These are phyloP conservation scores for Dysdera silvatica DNA, from an alignment of 1,140 invertebrate genomes.

Conservation along the genomic window DNA sequence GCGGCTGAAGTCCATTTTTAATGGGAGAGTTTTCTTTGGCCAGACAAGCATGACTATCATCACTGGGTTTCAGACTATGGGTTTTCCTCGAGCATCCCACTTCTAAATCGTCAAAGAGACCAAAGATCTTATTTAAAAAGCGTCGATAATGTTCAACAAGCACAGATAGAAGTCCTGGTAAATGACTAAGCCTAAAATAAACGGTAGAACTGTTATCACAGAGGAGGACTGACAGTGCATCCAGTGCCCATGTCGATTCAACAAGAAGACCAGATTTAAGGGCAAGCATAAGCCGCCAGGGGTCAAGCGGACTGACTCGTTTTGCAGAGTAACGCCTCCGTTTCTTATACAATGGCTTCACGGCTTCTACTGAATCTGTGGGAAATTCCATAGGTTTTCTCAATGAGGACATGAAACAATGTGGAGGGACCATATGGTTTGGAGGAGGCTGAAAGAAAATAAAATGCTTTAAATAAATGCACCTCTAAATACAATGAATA, in stretches of 20 bases:
- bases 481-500: no score
- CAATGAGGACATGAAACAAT: not conserved
- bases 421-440: not conserved
- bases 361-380: conserved; percentile 86
- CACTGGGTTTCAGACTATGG: no score
- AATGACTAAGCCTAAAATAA: conserved; percentile 82
- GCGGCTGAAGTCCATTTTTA: no score
- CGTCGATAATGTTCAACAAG: conserved; percentile 71
- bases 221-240: conserved; percentile 81
- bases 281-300: conserved; percentile 95
- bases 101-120: conserved; percentile 47
- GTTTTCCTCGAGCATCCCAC: conserved; percentile 31
- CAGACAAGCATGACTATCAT: no score
- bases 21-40: not conserved
- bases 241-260: conserved; percentile 93
- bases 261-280: conserved; percentile 88
- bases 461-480: no score
- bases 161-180: conserved; percentile 87
- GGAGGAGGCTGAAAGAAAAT: conserved; percentile 9
- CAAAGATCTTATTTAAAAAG: conserved; percentile 80
- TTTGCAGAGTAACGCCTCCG: conserved; percentile 66
- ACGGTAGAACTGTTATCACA: conserved; percentile 83
- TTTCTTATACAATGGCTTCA: conserved; percentile 73
- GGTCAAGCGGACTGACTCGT: conserved; percentile 79
- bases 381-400: conserved; percentile 59